Evolutionary conservation across 2,113 vertebrate genomes (phyloP).

Genomic region (Noctilio leporinus): DNA sequence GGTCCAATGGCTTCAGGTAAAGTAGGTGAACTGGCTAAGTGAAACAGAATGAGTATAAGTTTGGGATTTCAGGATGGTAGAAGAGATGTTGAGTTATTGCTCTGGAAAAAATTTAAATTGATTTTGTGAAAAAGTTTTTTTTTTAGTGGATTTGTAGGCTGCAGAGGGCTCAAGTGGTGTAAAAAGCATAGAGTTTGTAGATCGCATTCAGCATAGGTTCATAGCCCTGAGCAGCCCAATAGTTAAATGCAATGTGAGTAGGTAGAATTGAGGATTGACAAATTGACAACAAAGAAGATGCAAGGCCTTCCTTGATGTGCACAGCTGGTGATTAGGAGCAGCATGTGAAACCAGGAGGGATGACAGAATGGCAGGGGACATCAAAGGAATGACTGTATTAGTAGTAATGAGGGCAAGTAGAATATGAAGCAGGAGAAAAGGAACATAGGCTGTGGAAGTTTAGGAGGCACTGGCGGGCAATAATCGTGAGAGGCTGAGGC

Average conservation of each 20-base stretch:
- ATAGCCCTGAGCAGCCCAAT: not conserved
- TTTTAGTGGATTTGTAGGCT: not conserved
- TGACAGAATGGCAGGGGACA: accelerated
- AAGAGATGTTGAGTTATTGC: not conserved
- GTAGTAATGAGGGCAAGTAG: not conserved
- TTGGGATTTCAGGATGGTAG: not conserved
- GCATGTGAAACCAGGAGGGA: not conserved
- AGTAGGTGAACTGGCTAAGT: not conserved
- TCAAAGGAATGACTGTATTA: not conserved
- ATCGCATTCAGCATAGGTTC: not conserved
- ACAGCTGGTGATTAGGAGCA: not conserved
- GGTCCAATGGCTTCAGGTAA: not conserved
- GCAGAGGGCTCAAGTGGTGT: not conserved
- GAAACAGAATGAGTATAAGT: not conserved
- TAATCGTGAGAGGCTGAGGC: not conserved
- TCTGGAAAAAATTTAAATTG: not conserved
- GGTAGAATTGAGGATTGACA: not conserved
- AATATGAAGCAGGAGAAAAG: not conserved
- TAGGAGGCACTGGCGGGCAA: not conserved
- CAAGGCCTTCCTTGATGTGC: accelerated
- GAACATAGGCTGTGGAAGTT: not conserved
- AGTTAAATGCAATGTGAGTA: not conserved
- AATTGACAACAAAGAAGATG: not conserved
- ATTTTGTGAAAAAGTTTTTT: not conserved
- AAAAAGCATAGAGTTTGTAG: not conserved